These are phyloP conservation scores for Coracopsis vasa DNA, from an alignment of 2,113 vertebrate species.

Conservation along the genomic window DNA sequence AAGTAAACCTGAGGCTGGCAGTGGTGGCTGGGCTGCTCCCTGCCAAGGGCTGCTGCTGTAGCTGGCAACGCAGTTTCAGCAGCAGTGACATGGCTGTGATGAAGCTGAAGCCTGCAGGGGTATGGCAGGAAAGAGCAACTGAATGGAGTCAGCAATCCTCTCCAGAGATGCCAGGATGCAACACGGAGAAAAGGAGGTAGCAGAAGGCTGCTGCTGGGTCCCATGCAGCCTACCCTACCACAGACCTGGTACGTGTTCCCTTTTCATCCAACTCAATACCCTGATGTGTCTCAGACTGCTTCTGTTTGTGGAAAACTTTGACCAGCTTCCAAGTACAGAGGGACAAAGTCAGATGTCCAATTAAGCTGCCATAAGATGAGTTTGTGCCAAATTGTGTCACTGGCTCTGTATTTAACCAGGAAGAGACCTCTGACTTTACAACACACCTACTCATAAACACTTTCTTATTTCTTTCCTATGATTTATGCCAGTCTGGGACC, in stretches of 20 bases:
- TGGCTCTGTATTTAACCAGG: not conserved
- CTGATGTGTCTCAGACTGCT: not conserved
- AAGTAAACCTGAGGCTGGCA: not conserved
- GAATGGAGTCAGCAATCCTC: not conserved
- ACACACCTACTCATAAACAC: not conserved
- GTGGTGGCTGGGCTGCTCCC: not conserved
- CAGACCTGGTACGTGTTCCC: not conserved
- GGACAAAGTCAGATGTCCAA: not conserved
- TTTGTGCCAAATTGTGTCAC: not conserved
- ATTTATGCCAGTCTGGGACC: not conserved
- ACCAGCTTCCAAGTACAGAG: not conserved
- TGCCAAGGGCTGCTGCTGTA: not conserved
- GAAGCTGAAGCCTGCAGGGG: not conserved
- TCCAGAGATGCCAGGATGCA: not conserved
- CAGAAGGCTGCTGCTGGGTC: not conserved
- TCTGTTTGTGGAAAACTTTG: not conserved
- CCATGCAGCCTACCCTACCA: not conserved
- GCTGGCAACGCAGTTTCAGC: not conserved
- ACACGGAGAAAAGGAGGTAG: rapidly evolving
- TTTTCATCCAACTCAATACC: not conserved
- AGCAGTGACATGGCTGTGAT: not conserved
- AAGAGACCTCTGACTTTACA: not conserved
- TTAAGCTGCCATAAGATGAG: not conserved
- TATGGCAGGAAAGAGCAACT: not conserved
- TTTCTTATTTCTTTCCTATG: not conserved